Evolutionary conservation across 2,113 vertebrate genomes (phyloP).

Genomic region (Odocoileus hemionus): DNA sequence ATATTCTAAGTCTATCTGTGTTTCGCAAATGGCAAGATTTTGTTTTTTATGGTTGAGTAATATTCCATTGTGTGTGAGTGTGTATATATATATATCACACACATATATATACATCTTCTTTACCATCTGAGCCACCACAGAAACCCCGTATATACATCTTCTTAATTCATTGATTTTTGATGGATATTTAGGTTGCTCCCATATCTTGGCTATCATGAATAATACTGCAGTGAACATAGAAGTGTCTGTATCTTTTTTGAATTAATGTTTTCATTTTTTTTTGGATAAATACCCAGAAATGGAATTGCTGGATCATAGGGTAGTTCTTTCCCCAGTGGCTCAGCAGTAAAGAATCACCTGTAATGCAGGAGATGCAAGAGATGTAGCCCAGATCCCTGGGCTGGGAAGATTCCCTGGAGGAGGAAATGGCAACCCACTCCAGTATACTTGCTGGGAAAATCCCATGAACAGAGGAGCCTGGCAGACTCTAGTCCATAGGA

Average conservation of each 20-base stretch:
- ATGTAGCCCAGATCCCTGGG: not conserved
- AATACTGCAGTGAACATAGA: not conserved
- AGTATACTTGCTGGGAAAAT: not conserved
- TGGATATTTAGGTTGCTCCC: not conserved
- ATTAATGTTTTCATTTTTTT: not conserved
- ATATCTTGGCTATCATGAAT: not conserved
- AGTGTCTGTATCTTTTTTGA: not conserved
- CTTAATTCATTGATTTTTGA: not conserved
- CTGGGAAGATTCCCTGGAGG: not conserved
- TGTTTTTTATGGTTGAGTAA: not conserved
- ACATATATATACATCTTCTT: not conserved
- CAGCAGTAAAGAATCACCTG: not conserved
- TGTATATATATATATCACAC: not conserved
- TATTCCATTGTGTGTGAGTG: not conserved
- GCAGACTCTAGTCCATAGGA: not conserved
- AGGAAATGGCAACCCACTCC: not conserved
- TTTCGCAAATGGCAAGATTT: not conserved
- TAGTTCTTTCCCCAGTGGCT: not conserved
- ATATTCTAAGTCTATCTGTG: not conserved
- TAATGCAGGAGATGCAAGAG: not conserved
- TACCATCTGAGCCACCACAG: no score
- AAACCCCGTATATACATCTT: not conserved
- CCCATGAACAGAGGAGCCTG: not conserved
- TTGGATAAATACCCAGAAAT: not conserved
- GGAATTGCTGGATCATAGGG: not conserved